A percentile compares a stretch with the other conserved stretches of the same genome.
phyloP scores from a whole-genome alignment of 2,113 vertebrate genomes.

The Brachyhypopomus occidentalis region DNA sequence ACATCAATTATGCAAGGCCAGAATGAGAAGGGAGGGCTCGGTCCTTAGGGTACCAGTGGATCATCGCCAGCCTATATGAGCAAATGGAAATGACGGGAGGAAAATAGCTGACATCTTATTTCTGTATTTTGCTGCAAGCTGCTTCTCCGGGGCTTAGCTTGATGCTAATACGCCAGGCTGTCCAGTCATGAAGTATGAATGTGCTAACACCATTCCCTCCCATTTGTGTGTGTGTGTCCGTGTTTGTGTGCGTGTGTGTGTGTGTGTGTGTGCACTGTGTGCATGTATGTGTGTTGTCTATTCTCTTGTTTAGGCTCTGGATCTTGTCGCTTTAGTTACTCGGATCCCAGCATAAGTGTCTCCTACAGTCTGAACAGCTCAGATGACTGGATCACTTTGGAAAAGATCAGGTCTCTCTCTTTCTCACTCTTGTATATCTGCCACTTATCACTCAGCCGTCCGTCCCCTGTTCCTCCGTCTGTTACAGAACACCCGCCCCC shows the following conservation, averaged over 20 bases:
- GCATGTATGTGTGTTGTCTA: background rate
- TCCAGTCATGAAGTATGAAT: constrained; percentile 17
- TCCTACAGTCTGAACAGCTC: constrained; percentile 87
- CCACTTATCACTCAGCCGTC: constrained; percentile 15
- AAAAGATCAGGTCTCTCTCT: constrained; percentile 89
- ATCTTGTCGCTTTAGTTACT: constrained; percentile 93
- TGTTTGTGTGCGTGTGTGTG: constrained; percentile 26
- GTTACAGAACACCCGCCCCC: constrained; percentile 54
- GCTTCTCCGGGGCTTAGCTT: constrained; percentile 7
- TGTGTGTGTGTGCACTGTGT: constrained; percentile 21
- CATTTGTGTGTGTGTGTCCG: background rate
- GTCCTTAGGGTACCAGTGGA: constrained; percentile 38
- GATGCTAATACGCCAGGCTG: constrained; percentile 19
- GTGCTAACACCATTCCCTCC: constrained; percentile 9
- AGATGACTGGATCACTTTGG: constrained; percentile 88
- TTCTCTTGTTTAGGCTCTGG: constrained; percentile 82
- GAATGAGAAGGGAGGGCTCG: constrained; percentile 19
- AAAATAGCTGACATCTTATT: constrained; percentile 35
- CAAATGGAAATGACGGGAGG: constrained; percentile 30
- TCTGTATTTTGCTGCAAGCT: background rate
- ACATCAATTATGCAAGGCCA: constrained; percentile 50
- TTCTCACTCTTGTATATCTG: constrained; percentile 35
- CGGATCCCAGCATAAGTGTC: constrained; percentile 89
- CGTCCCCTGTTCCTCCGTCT: constrained; percentile 60
- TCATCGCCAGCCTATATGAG: constrained; percentile 45